These are phyloP conservation scores for Nineta flava DNA, from an alignment of 2,888 invertebrate species.

Conservation along the genomic window DNA sequence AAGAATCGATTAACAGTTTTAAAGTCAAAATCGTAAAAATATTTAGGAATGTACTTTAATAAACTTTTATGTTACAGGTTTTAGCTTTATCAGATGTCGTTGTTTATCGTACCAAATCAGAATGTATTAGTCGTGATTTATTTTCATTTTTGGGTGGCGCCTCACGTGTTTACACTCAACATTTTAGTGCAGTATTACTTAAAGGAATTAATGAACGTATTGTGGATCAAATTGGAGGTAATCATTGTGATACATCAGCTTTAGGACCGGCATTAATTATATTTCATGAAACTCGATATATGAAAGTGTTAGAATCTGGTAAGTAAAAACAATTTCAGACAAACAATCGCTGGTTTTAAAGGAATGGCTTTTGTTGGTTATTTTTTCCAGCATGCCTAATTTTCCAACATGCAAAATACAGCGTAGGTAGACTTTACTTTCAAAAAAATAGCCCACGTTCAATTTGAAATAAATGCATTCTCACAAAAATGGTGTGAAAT, in stretches of 20 bases:
- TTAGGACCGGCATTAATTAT: conserved; percentile 61
- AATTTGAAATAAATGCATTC: too few species aligned
- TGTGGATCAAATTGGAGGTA: conserved; percentile 22
- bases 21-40: too few species aligned
- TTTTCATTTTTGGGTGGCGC: conserved; percentile 63
- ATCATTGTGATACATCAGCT: conserved; percentile 31
- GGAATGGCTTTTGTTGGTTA: too few species aligned
- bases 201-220: conserved; percentile 15
- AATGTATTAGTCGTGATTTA: conserved; percentile 58
- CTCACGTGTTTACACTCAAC: conserved; percentile 53
- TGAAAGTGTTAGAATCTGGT: conserved; percentile 44
- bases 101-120: conserved; percentile 58
- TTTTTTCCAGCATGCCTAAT: too few species aligned
- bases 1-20: too few species aligned
- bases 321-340: conserved; percentile 15
- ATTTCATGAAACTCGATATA: conserved; percentile 65
- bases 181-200: conserved; percentile 46
- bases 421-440: too few species aligned
- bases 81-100: conserved; percentile 70
- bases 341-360: too few species aligned
- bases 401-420: too few species aligned
- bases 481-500: too few species aligned
- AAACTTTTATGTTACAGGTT: conserved; percentile 28
- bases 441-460: too few species aligned
- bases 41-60: too few species aligned